Percentiles rank a stretch among this genome's conserved stretches.
Conservation (phyloP, 1,140 invertebrate species). For the Papilio glaucus region DNA sequence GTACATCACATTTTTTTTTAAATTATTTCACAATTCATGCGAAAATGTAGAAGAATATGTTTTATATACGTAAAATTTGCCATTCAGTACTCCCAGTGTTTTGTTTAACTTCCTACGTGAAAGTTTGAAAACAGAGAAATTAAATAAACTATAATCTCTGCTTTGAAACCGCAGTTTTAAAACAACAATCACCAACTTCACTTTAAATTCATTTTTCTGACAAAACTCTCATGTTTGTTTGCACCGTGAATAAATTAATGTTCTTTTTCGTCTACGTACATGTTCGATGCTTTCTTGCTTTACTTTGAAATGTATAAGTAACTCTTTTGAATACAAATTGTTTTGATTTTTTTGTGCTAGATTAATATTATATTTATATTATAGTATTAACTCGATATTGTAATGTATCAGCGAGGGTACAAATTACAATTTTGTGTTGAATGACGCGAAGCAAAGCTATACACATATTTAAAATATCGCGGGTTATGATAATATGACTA, state of each 20-base stretch:
- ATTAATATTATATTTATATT: too few relatives aligned
- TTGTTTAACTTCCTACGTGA: slow-evolving; percentile 56
- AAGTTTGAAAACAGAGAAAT: slow-evolving; percentile 26
- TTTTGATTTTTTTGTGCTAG: not conserved
- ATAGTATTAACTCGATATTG: too few relatives aligned
- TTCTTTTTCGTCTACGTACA: slow-evolving; percentile 14
- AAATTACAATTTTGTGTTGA: too few relatives aligned
- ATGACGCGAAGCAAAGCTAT: too few relatives aligned
- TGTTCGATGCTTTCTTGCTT: not conserved
- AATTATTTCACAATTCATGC: not conserved
- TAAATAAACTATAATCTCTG: slow-evolving; percentile 38
- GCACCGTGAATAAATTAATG: slow-evolving; percentile 8
- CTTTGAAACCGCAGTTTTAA: slow-evolving; percentile 35
- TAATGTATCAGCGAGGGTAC: too few relatives aligned
- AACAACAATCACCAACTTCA: slow-evolving; percentile 33
- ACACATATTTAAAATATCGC: too few relatives aligned
- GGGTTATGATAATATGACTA: too few relatives aligned
- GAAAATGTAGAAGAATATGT: not conserved
- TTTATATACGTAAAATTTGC: not conserved
- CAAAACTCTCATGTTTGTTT: slow-evolving; percentile 30
- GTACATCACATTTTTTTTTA: not conserved
- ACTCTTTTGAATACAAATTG: too few relatives aligned
- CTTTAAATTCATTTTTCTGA: slow-evolving; percentile 37
- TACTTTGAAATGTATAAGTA: too few relatives aligned
- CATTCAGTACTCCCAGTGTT: slow-evolving; percentile 14